Evolutionary conservation across 2,888 invertebrate species (phyloP).

Genomic region (Polydrusus pterygomalis): DNA sequence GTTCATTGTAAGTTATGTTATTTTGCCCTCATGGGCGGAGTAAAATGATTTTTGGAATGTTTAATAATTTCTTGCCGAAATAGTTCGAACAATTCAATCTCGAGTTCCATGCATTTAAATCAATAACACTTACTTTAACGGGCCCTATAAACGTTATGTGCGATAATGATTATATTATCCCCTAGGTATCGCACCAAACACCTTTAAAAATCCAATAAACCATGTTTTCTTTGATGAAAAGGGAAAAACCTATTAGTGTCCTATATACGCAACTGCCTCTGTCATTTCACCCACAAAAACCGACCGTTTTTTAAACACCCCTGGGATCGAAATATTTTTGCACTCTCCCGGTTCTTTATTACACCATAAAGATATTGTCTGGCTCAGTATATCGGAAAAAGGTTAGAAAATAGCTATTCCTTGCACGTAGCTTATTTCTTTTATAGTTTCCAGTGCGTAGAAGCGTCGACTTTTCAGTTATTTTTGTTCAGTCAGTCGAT

Average conservation of each 20-base stretch:
- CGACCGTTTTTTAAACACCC: slow-evolving; percentile 49
- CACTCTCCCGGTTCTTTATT: slow-evolving; percentile 47
- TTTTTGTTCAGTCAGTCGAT: slow-evolving; percentile 39
- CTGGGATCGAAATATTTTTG: slow-evolving; percentile 46
- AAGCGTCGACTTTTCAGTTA: slow-evolving; percentile 37
- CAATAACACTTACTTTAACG: not conserved
- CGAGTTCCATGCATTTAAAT: not conserved
- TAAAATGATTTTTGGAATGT: too few species aligned
- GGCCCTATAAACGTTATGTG: not conserved
- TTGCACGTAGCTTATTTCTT: slow-evolving; percentile 52
- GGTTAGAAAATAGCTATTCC: slow-evolving; percentile 46
- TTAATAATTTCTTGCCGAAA: too few species aligned
- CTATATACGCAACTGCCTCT: slow-evolving; percentile 35
- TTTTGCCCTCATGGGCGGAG: too few species aligned
- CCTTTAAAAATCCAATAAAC: slow-evolving; percentile 18
- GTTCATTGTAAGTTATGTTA: too few species aligned
- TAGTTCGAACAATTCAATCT: too few species aligned
- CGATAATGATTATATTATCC: not conserved
- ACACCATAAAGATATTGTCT: slow-evolving; percentile 55
- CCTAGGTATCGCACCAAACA: not conserved
- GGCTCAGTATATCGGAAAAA: slow-evolving; percentile 52
- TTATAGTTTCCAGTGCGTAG: slow-evolving; percentile 54
- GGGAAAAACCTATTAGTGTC: slow-evolving; percentile 31
- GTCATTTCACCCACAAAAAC: slow-evolving; percentile 36
- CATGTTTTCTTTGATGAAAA: slow-evolving; percentile 20